Evolutionary conservation across 2,113 vertebrate species (phyloP), one percentile per base, ranked within the genome.

Genomic region (Ellobius talpinus): DNA sequence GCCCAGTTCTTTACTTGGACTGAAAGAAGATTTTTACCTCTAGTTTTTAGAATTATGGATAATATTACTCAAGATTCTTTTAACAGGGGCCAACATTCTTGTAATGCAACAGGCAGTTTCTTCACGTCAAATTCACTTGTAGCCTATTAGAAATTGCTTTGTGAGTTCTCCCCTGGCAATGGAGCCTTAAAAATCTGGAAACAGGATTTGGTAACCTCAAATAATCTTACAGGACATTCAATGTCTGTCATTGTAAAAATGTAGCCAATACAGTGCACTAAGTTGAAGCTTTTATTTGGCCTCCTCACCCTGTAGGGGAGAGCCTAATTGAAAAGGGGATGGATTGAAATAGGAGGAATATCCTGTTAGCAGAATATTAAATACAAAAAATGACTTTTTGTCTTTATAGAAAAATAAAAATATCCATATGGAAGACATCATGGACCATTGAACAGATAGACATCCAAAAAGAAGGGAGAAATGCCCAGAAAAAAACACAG

Each of bases 51-150:
- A 87, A 29, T 63, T 52, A 65, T n/a, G 61, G 91, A 58, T 74
- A 87, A 91, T 74, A 45, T 50, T 78, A 97, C 63, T 88, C 65
- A 86, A 85, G n/a, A 63, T 92, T 92, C 19, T 96, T 72, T 36
- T 73, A 87, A 84, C 58, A 55, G 84, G 4, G 24, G 36, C 36
- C 93, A 81, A 65, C 12, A 86, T 55, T 74, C 78, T 73, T 73
- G 4, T 31, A 87, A 68, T 47, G 42, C 31, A 68, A 65, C 13
- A 84, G 90, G 63, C 24, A 65, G 55, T 95, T 95, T 94, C 29
- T 96, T 65, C 63, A 63, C 2, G 24, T 39, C n/a, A 96, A 76
- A 90, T 87, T 77, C 45, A 90, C 16, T 88, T 36, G 89, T 94
- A 94, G n/a, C 31, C 19, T 87, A 94, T 87, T 58, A 58, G 88